Conservation (phyloP, 2,113 vertebrate genomes). For the Poeciliopsis retropinna region DNA sequence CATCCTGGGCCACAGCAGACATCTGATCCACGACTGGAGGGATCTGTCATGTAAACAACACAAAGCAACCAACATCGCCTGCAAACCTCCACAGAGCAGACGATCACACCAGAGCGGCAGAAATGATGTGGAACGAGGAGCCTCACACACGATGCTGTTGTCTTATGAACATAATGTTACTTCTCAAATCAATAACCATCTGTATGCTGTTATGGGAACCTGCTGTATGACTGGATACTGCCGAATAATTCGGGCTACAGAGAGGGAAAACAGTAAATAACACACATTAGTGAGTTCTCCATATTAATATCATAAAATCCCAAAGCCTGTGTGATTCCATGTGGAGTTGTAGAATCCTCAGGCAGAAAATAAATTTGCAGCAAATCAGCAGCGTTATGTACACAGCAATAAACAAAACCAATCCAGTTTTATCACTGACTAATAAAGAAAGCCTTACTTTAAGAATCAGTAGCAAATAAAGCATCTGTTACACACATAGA, state of each 20-base stretch:
- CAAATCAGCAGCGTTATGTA: not conserved
- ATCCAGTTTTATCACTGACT: conserved; percentile 10
- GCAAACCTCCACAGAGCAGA: conserved; percentile 46
- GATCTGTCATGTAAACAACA: conserved; percentile 42
- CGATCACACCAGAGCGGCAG: conserved; percentile 33
- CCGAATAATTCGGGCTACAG: not conserved
- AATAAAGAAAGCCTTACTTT: conserved; percentile 34
- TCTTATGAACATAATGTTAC: conserved; percentile 7
- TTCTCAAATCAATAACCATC: not conserved
- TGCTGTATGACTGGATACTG: not conserved
- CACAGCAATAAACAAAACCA: conserved; percentile 4
- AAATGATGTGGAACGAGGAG: conserved; percentile 24
- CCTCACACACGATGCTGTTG: not conserved
- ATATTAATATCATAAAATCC: conserved; percentile 5
- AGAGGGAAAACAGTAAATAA: not conserved
- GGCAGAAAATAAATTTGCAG: conserved; percentile 20
- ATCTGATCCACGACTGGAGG: conserved; percentile 24
- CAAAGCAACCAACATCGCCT: conserved; percentile 1
- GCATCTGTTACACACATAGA: conserved; percentile 34
- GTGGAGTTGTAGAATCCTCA: not conserved
- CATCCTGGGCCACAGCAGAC: not conserved
- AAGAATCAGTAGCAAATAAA: conserved; percentile 9
- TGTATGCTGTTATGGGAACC: not conserved
- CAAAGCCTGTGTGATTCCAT: not conserved
- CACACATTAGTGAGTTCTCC: not conserved